Conservation (phyloP, 2,888 invertebrate species). For the Acrobasis suavella region DNA sequence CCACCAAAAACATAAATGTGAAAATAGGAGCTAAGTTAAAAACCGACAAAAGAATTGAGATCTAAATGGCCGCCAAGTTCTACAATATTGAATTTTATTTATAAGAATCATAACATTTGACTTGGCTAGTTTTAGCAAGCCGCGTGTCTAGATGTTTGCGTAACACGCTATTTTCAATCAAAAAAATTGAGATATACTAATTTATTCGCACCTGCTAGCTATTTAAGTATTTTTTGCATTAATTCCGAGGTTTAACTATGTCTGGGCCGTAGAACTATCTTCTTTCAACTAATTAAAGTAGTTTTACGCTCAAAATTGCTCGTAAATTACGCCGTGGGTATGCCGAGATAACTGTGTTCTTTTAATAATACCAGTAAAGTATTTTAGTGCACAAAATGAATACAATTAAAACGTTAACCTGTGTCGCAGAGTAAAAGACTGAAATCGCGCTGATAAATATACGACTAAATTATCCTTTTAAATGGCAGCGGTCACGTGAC, state of each 20-base stretch:
- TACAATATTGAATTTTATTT: no score
- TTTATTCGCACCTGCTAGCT: not conserved
- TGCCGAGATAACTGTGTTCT: constrained; percentile 18
- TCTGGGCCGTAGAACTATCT: constrained; percentile 5
- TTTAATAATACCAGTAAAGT: constrained; percentile 25
- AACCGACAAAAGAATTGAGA: no score
- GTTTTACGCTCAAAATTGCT: constrained; percentile 6
- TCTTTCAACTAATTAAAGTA: constrained; percentile 15
- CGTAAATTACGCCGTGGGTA: constrained; percentile 2
- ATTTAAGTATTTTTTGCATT: not conserved
- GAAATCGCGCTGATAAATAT: not conserved
- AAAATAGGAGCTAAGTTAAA: no score
- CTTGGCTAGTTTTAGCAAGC: no score
- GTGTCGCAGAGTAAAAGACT: not conserved
- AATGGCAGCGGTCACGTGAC: not conserved
- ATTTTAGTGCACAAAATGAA: constrained; percentile 46
- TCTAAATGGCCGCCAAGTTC: no score
- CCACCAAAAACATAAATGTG: no score
- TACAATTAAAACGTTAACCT: constrained; percentile 42
- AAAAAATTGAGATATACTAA: not conserved
- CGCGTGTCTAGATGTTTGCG: no score
- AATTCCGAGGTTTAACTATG: constrained; percentile 24
- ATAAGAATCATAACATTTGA: no score
- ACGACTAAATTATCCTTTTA: not conserved
- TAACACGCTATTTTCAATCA: no score